Percentiles rank a stretch among this genome's conserved stretches.
These are phyloP conservation scores for Diaphora mendica DNA, from an alignment of 2,888 invertebrate species.

Conservation along the genomic window DNA sequence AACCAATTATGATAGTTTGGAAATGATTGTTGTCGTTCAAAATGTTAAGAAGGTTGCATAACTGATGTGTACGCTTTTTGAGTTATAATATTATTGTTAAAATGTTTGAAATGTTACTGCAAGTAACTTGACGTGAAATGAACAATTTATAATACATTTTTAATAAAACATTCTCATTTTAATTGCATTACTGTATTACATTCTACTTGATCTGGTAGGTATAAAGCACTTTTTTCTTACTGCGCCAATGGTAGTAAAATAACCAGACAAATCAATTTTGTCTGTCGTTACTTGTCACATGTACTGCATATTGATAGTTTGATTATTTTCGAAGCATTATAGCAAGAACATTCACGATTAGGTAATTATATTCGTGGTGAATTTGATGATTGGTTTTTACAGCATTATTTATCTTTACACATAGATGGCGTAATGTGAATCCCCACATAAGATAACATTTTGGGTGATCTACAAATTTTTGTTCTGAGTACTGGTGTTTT, in stretches of 20 bases:
- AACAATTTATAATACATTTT: not conserved
- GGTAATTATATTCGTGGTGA: no score
- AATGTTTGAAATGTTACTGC: not conserved
- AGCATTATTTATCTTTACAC: no score
- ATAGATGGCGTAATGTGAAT: no score
- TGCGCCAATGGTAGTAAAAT: not conserved
- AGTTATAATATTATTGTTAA: not conserved
- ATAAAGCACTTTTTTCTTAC: not conserved
- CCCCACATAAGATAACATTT: no score
- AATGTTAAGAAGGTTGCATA: slow-evolving; percentile 7
- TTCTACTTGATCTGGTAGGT: not conserved
- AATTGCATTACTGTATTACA: not conserved
- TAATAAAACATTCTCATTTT: not conserved
- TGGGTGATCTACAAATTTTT: no score
- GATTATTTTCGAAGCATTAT: no score
- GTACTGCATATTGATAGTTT: no score
- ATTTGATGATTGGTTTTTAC: no score
- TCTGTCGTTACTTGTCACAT: no score
- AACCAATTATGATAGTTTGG: slow-evolving; percentile 21
- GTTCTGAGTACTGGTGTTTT: no score
- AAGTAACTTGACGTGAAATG: not conserved
- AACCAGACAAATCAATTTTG: not conserved
- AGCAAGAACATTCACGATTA: no score
- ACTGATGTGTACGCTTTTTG: slow-evolving; percentile 11
- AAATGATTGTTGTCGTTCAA: slow-evolving; percentile 18